Evolutionary conservation across 2,113 vertebrate species (phyloP).

Genomic region (Nothobranchius kuhntae): DNA sequence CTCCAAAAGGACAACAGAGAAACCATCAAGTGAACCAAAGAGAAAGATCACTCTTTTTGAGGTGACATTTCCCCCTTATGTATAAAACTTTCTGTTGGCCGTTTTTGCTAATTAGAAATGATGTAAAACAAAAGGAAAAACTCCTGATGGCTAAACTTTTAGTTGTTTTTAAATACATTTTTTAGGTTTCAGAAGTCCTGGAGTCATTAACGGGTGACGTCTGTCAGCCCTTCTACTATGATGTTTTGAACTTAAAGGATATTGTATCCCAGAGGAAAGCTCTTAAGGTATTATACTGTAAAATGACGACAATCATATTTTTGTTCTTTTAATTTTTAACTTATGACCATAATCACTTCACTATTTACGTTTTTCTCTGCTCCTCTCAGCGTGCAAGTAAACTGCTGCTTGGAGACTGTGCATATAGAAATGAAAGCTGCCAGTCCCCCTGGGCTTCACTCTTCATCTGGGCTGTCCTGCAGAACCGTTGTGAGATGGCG

Average conservation of each 20-base stretch:
- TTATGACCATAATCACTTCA: background rate
- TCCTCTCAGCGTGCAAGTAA: conserved; percentile 49
- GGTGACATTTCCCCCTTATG: conserved; percentile 39
- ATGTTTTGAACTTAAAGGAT: conserved; percentile 37
- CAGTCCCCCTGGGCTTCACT: conserved; percentile 84
- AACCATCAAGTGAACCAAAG: background rate
- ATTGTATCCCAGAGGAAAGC: conserved; percentile 53
- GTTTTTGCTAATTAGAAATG: background rate
- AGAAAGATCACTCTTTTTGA: conserved; percentile 71
- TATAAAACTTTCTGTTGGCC: too few species aligned
- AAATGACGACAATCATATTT: background rate
- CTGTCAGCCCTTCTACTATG: conserved; percentile 79
- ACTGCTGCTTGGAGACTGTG: conserved; percentile 44
- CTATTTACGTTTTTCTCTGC: background rate
- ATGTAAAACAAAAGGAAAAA: background rate
- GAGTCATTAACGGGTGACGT: conserved; percentile 82
- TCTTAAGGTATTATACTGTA: conserved; percentile 62
- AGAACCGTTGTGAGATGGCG: conserved; percentile 88
- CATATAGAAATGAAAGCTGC: conserved; percentile 35
- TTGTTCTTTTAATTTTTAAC: background rate
- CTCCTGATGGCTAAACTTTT: background rate
- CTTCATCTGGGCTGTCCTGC: conserved; percentile 88
- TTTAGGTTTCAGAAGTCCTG: conserved; percentile 81
- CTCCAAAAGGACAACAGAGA: conserved; percentile 13
- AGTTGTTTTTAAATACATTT: background rate